Conservation (phyloP, 2,113 vertebrate species). For the Phoxinus phoxinus region DNA sequence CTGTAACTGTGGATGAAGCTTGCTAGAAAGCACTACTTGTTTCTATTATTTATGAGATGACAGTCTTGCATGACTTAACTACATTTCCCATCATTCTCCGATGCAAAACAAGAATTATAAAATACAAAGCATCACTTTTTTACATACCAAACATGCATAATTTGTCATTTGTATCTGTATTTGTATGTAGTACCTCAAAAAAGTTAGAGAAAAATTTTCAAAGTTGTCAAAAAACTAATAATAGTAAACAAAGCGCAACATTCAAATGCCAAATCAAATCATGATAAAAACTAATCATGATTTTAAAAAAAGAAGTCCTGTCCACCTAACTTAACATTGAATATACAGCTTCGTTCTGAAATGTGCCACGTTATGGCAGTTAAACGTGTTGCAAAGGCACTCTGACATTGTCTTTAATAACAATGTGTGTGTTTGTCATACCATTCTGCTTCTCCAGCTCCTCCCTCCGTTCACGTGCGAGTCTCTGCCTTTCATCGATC, state of each 20-base stretch:
- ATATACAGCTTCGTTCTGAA: neutral
- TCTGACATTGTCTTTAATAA: neutral
- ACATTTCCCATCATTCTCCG: neutral
- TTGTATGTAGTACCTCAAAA: neutral
- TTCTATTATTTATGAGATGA: neutral
- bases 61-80: neutral
- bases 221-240: too few species aligned
- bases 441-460: conserved; percentile 89
- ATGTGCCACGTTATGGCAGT: neutral
- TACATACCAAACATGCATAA: neutral
- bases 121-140: neutral
- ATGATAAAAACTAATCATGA: too few species aligned
- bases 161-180: neutral
- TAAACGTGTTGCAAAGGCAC: neutral
- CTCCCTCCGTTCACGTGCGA: conserved; percentile 90
- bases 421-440: conserved; percentile 63
- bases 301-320: too few species aligned
- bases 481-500: conserved; percentile 90
- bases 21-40: neutral
- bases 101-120: neutral
- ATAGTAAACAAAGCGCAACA: too few species aligned
- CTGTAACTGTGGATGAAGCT: neutral
- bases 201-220: too few species aligned
- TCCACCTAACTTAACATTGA: neutral
- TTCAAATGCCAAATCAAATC: too few species aligned